These are phyloP conservation scores for Lysandra bellargus DNA, from an alignment of 2,888 invertebrate species.

Conservation along the genomic window DNA sequence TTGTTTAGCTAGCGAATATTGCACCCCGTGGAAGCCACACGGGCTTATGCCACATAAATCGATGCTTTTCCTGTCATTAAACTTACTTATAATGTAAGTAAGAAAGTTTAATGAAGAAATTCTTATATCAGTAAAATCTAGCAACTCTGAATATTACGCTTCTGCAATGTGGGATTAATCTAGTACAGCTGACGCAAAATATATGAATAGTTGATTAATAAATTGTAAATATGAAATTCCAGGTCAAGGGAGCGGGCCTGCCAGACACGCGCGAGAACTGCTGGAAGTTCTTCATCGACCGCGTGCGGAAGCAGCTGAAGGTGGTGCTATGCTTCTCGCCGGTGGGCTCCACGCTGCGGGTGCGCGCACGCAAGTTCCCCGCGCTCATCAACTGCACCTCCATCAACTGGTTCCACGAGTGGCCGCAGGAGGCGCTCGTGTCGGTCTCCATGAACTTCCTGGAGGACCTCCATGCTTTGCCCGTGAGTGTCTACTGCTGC, in stretches of 20 bases:
- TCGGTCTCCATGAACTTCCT: slow-evolving; percentile 95
- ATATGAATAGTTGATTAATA: neutral
- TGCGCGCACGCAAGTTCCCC: slow-evolving; percentile 96
- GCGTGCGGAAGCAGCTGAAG: slow-evolving; percentile 93
- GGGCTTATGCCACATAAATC: no score
- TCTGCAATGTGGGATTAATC: no score
- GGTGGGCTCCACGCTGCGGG: slow-evolving; percentile 95
- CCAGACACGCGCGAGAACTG: slow-evolving; percentile 96
- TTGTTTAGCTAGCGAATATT: neutral
- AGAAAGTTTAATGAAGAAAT: no score
- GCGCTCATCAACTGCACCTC: slow-evolving; percentile 97
- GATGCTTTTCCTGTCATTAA: neutral
- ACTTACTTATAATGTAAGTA: neutral
- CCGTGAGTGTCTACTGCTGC: slow-evolving; percentile 76
- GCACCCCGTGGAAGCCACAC: no score
- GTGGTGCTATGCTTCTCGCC: slow-evolving; percentile 98
- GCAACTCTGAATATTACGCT: neutral
- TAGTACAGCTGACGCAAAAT: no score
- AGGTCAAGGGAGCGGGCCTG: slow-evolving; percentile 92
- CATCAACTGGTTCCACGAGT: slow-evolving; percentile 99
- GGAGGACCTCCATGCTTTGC: slow-evolving; percentile 88
- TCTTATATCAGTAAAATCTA: neutral
- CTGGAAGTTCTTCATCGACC: slow-evolving; percentile 98
- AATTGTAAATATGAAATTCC: neutral
- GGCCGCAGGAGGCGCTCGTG: slow-evolving; percentile 98